Base-by-base conservation (phyloP, 2,888 invertebrate species). In the Dynastes grantii region DNA sequence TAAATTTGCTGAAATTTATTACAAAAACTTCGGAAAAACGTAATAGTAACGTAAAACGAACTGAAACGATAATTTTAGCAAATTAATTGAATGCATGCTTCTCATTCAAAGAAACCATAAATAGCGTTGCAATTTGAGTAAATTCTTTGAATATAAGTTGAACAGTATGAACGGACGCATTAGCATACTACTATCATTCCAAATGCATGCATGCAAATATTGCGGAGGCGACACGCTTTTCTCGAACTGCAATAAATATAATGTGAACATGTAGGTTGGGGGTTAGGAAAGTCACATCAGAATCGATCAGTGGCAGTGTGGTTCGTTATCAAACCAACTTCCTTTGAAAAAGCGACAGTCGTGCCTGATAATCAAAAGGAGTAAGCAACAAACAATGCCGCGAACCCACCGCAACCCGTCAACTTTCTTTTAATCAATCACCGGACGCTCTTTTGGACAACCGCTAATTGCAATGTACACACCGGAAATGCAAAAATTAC, bases 401-500 rank as follows among this genome's bases (percentile, higher is more conserved):
- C 80, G 77, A 81, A 82, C 80, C 82, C 84, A 85, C 84, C 85
- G 82, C 85, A 82, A 83, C 81, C 81, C 83, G 85, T 84, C 85
- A 83, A 81, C 82, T 79, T 77, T 65, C 78, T 84, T 85, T 85
- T 85, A 85, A 86, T 86, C 85, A 85, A 86, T 86, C 85, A 86
- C 81, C 81, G 84, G 83, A 75, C 61, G 58, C 29, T 75, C 73
- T 75, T 75, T 75, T 61, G 73, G 73, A 75, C 73, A 75, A 61
- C 73, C 83, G 83, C 83, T 81, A 81, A 83, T 80, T 81, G 81
- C 80, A 13, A 49, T 71, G 53, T 53, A 71, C 61, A 81, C 79
- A 81, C 78, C 79, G 76, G 81, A 78, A 76, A 83, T 81, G 77
- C 49, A 79, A 77, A 53, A 73, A 63, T 65, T 67, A 40, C 67